phyloP scores from a whole-genome alignment of 2,888 invertebrate genomes.

The Frankliniella intonsa region DNA sequence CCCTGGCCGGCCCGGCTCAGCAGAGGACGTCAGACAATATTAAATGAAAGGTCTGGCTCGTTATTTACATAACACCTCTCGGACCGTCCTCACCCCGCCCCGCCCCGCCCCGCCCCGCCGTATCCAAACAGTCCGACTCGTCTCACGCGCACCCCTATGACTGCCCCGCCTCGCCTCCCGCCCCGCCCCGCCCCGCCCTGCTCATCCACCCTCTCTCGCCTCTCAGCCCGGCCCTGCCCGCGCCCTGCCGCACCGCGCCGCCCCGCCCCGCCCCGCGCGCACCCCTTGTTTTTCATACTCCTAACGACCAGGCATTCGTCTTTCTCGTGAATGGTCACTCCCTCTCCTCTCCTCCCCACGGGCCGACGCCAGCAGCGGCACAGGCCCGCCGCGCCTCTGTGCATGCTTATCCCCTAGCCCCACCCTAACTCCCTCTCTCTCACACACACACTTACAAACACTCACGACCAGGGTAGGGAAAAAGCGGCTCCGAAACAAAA shows the following conservation, averaged over 20 bases:
- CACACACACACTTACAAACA: too few species aligned
- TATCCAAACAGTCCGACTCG: conserved; percentile 20
- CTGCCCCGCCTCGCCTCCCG: background rate
- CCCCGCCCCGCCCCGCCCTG: background rate
- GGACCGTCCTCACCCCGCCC: background rate
- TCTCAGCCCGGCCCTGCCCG: background rate
- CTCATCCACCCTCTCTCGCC: background rate
- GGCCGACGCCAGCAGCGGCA: too few species aligned
- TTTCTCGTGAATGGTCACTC: conserved; percentile 17
- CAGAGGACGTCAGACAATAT: conserved; percentile 16
- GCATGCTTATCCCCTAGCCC: background rate
- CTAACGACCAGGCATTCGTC: conserved; percentile 21
- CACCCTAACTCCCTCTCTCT: background rate
- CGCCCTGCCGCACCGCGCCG: background rate
- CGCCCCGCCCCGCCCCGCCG: background rate
- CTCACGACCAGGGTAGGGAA: too few species aligned
- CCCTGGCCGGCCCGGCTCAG: background rate
- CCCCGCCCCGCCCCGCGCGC: background rate
- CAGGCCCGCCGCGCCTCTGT: background rate
- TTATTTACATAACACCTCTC: conserved; percentile 19
- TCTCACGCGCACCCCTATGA: conserved; percentile 17
- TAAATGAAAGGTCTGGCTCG: conserved; percentile 24
- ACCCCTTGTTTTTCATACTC: conserved; percentile 25
- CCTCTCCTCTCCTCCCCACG: background rate
- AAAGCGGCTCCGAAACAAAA: conserved; percentile 1